These are phyloP conservation scores for Coregonus suidteri DNA, from an alignment of 2,797 vertebrate genomes.

Conservation along the genomic window DNA sequence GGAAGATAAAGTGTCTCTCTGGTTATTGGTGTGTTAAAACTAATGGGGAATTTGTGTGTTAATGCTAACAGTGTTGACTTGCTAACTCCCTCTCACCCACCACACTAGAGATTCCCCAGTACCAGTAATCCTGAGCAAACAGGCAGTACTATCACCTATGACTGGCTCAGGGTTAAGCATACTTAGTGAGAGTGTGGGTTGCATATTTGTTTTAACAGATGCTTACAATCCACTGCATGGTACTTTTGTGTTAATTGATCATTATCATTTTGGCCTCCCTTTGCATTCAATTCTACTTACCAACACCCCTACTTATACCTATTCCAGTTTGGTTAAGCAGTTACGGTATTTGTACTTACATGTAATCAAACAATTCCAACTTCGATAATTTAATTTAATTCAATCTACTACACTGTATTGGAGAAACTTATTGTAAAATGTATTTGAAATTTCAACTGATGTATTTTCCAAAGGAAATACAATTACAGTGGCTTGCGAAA, in stretches of 20 bases:
- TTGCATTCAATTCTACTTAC: constrained; percentile 33
- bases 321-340: too few species aligned
- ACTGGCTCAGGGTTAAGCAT: constrained; percentile 39
- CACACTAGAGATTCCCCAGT: too few species aligned
- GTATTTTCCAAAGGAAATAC: not conserved
- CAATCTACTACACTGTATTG: not conserved
- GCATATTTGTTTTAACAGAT: constrained; percentile 5
- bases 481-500: not conserved
- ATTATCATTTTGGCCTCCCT: constrained; percentile 49
- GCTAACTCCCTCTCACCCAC: too few species aligned
- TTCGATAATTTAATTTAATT: not conserved
- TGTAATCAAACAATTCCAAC: not conserved
- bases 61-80: too few species aligned
- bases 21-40: too few species aligned
- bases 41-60: too few species aligned
- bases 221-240: not conserved
- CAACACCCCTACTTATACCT: too few species aligned
- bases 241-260: constrained; percentile 23
- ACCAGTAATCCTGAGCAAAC: constrained; percentile 61
- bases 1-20: too few species aligned
- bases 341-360: too few species aligned
- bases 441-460: not conserved
- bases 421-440: not conserved
- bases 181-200: constrained; percentile 13
- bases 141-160: constrained; percentile 38